These are phyloP conservation scores for Penaeus indicus DNA, from an alignment of 1,140 invertebrate species.

Conservation along the genomic window DNA sequence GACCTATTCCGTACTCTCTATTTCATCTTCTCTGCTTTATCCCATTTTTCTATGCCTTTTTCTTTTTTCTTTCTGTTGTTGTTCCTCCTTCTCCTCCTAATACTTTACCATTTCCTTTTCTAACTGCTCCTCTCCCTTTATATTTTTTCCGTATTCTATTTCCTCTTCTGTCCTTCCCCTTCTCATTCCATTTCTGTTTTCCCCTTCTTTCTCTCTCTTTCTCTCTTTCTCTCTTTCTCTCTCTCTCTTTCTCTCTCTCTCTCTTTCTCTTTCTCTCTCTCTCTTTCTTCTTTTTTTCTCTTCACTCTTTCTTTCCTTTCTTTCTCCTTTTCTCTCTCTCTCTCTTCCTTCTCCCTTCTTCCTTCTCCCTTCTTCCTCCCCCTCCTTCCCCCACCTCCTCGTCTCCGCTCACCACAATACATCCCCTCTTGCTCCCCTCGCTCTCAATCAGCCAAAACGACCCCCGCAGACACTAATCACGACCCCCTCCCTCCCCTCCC, in stretches of 20 bases:
- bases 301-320: neutral
- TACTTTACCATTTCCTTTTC: neutral
- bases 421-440: too few species aligned
- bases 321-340: neutral
- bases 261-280: too few species aligned
- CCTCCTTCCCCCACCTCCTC: too few species aligned
- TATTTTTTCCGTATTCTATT: neutral
- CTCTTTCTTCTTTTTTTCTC: too few species aligned
- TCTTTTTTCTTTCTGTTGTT: neutral
- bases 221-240: neutral
- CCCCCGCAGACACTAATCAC: too few species aligned
- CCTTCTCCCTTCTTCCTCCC: neutral
- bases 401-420: too few species aligned
- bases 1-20: too few species aligned
- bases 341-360: neutral
- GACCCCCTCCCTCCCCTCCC: too few species aligned
- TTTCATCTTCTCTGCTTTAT: too few species aligned
- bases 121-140: neutral
- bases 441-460: too few species aligned
- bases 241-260: slow-evolving; percentile 15
- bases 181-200: too few species aligned
- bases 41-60: neutral
- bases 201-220: neutral
- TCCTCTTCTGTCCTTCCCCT: neutral
- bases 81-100: neutral